Evolutionary conservation across 2,113 vertebrate genomes (phyloP).

Genomic region (Muntiacus muntjak): DNA sequence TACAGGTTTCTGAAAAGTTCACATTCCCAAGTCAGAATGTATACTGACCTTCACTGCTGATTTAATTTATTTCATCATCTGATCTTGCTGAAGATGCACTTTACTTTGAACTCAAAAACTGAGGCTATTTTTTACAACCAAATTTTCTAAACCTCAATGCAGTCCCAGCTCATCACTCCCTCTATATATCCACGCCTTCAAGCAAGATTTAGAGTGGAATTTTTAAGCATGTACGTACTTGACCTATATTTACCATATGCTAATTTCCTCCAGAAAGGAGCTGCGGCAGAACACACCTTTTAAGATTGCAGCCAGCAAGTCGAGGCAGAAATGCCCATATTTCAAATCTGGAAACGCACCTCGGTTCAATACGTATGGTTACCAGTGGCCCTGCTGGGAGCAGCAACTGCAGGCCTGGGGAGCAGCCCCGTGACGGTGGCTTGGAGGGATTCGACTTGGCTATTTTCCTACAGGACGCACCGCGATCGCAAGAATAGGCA

Average conservation of each 20-base stretch:
- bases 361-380: constrained; percentile 16
- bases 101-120: constrained; percentile 56
- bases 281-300: background rate
- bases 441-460: constrained; percentile 72
- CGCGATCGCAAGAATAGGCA: constrained; percentile 70
- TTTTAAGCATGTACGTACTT: constrained; percentile 35
- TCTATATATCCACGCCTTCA: background rate
- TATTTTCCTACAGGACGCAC: constrained; percentile 73
- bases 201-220: constrained; percentile 38
- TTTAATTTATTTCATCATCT: constrained; percentile 68
- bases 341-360: constrained; percentile 35
- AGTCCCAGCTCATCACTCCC: background rate
- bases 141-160: constrained; percentile 43
- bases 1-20: constrained; percentile 71
- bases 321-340: constrained; percentile 45
- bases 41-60: constrained; percentile 70
- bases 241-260: constrained; percentile 65
- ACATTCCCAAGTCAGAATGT: constrained; percentile 70
- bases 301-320: background rate
- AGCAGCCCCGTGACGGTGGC: constrained; percentile 67
- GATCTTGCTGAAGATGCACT: constrained; percentile 70
- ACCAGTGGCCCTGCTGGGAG: constrained; percentile 39
- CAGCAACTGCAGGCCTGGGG: constrained; percentile 56
- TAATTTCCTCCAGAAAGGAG: constrained; percentile 43
- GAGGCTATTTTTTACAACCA: constrained; percentile 52